Conservation (phyloP, 2,797 vertebrate species). For the Channa striata region DNA sequence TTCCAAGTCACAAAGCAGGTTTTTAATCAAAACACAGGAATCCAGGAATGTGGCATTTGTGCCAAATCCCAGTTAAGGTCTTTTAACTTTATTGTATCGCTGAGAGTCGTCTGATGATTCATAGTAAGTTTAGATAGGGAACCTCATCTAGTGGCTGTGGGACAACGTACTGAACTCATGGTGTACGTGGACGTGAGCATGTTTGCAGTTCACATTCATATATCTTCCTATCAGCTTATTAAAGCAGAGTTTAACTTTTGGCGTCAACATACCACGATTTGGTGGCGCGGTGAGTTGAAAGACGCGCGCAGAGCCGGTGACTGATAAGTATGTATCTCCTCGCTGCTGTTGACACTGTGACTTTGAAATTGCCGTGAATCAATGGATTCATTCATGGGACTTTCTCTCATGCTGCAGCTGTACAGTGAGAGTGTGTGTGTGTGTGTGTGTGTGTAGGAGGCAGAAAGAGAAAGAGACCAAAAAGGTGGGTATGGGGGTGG, state of each 20-base stretch:
- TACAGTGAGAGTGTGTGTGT: conserved; percentile 22
- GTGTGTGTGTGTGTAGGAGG: conserved; percentile 20
- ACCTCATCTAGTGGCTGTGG: too few species aligned
- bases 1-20: too few species aligned
- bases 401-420: conserved; percentile 42
- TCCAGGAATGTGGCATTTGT: too few species aligned
- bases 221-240: conserved; percentile 2
- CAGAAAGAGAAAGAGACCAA: not conserved
- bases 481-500: not conserved
- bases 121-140: too few species aligned
- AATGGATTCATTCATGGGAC: conserved; percentile 69
- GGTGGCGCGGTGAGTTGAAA: not conserved
- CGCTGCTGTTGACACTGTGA: conserved; percentile 44
- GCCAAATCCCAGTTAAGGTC: too few species aligned
- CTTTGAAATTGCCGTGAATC: conserved; percentile 50
- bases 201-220: not conserved
- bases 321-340: conserved; percentile 40
- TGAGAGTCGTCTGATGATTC: too few species aligned
- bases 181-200: not conserved
- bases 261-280: not conserved
- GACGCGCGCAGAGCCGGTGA: conserved; percentile 5
- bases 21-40: too few species aligned
- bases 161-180: too few species aligned
- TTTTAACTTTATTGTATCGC: too few species aligned
- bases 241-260: not conserved